Base-by-base conservation (phyloP, 1,140 invertebrate genomes). In the Helicorthomorpha holstii region DNA sequence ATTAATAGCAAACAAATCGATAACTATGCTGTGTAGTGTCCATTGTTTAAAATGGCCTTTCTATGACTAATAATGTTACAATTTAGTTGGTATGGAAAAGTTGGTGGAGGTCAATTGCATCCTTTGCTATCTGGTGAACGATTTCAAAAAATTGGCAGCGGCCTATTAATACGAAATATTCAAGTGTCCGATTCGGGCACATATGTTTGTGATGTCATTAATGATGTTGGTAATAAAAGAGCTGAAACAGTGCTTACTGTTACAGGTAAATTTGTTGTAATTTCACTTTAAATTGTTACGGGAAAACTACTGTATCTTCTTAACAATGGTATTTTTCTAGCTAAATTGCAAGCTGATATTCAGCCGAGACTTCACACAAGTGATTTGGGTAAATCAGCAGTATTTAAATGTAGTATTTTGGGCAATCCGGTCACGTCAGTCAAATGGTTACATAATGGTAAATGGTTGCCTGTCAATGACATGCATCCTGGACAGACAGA, bases 361-460 rank as follows among this genome's bases (percentile, higher is more conserved):
- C 55, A 61, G 1, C 66, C 65, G 21, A 47, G 53, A 3, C 42
- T 54, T 14, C 64, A 66, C 50, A 57, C 83, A 53, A 80, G 89
- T 10, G 86, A 90, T 65, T 74, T 82, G 48, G 85, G 83, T 47
- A 81, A 85, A 61, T 77, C 82, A 60, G 78, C 84, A 29, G 76
- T 75, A 57, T 85, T 94, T 60, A 79, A 85, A 59, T 95, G 90
- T 66, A 80, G 81, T 59, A 75, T 85, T 16, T 77, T 78, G 24
- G 89, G 89, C 2, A 81, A 83, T 71, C 89, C 89, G 1, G 73
- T 83, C 43, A 77, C 82, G 45, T 72, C 79, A 54, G 75, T 91
- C 50, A 78, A 77, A 48, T 95, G 90, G 90, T 71, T 84, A 50
- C 83, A 86, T 63, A 80, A 90, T 63, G 83, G 82, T 14, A 77